A percentile compares a stretch with the other conserved stretches of the same genome.
These are phyloP conservation scores for Sebastes ruberrimus DNA, from an alignment of 2,797 vertebrate species.

Conservation along the genomic window DNA sequence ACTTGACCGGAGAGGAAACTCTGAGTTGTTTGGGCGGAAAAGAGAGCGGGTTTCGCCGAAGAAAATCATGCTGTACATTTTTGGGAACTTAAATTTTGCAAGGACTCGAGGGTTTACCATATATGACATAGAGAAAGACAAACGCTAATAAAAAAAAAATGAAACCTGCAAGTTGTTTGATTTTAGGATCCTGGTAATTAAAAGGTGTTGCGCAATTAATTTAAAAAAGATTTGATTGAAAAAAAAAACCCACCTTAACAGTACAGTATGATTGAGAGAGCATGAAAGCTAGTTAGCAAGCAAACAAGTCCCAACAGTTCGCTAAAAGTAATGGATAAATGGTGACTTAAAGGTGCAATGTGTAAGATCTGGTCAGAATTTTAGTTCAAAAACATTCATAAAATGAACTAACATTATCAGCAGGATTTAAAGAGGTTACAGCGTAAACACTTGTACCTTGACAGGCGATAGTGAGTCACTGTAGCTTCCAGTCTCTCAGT, in stretches of 20 bases:
- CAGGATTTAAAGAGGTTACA: too few species aligned
- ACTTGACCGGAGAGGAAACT: constrained; percentile 33
- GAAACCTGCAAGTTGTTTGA: constrained; percentile 45
- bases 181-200: neutral
- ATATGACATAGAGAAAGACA: constrained; percentile 63
- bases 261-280: neutral
- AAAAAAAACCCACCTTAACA: accelerated
- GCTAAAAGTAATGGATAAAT: neutral
- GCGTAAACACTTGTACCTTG: too few species aligned
- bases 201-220: neutral
- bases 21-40: constrained; percentile 16
- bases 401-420: too few species aligned
- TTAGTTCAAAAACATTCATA: too few species aligned
- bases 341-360: neutral
- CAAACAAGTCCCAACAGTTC: neutral
- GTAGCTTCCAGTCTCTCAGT: too few species aligned
- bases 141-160: constrained; percentile 74
- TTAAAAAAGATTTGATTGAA: neutral
- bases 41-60: constrained; percentile 25
- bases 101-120: constrained; percentile 64
- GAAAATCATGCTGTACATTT: constrained; percentile 69
- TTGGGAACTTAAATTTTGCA: constrained; percentile 69
- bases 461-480: too few species aligned
- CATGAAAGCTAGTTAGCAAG: neutral
- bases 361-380: too few species aligned